Percentiles rank a stretch among this genome's conserved stretches.
phyloP scores from a whole-genome alignment of 2,888 invertebrate genomes.

The Hoplodrina ambigua region DNA sequence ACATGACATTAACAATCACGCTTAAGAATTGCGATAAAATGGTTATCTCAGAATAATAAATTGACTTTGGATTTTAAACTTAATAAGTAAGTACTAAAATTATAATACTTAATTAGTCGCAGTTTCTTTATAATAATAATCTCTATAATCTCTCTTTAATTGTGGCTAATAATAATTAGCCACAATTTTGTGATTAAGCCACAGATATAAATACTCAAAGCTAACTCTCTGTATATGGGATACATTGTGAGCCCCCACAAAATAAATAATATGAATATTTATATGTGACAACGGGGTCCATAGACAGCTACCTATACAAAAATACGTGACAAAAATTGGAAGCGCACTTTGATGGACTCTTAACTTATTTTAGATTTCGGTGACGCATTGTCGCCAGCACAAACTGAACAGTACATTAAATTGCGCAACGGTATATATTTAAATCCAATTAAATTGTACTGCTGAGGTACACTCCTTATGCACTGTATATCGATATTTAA shows the following conservation, averaged over 20 bases:
- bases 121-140: no score
- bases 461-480: no score
- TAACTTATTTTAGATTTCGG: not conserved
- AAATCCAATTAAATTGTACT: not conserved
- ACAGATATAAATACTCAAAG: no score
- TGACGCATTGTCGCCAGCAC: not conserved
- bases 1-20: slow-evolving; percentile 1
- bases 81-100: not conserved
- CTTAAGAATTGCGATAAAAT: not conserved
- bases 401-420: not conserved
- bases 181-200: no score
- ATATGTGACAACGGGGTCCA: not conserved
- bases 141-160: no score
- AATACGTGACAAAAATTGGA: slow-evolving; percentile 25
- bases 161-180: no score
- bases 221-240: no score
- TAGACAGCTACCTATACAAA: not conserved
- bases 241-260: no score
- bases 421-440: not conserved
- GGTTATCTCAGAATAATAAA: not conserved
- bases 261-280: no score
- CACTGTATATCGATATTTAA: no score
- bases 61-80: not conserved
- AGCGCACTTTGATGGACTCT: slow-evolving; percentile 2
- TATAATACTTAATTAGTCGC: not conserved